Base-by-base conservation (phyloP, 1,140 invertebrate genomes). In the Cydia pomonella region DNA sequence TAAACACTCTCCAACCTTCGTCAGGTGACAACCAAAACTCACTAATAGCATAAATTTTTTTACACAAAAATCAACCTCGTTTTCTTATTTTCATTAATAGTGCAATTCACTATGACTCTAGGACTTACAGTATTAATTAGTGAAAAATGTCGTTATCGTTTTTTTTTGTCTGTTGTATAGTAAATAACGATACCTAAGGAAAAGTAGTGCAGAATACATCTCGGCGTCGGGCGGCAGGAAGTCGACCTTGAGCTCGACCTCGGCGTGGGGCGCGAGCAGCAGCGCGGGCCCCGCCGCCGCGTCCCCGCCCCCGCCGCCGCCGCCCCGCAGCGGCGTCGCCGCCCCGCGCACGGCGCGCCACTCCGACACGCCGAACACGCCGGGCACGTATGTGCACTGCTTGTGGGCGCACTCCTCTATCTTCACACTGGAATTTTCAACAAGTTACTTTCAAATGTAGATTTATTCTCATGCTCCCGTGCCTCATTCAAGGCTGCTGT, bases 101-200 rank as follows among this genome's bases (percentile, higher is more conserved):
- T n/a, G n/a, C n/a, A n/a, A n/a, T n/a, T n/a, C n/a, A n/a, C n/a
- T n/a, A n/a, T n/a, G n/a, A n/a, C n/a, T n/a, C n/a, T n/a, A n/a
- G n/a, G n/a, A n/a, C n/a, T n/a, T n/a, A n/a, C n/a, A n/a, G n/a
- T n/a, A n/a, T n/a, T n/a, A n/a, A n/a, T n/a, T n/a, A n/a, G n/a
- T n/a, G n/a, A n/a, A n/a, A n/a, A n/a, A n/a, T n/a, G n/a, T n/a
- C n/a, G n/a, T n/a, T n/a, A n/a, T n/a, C n/a, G n/a, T n/a, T n/a
- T n/a, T n/a, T n/a, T n/a, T n/a, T n/a, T n/a, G n/a, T n/a, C n/a
- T n/a, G n/a, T n/a, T n/a, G n/a, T n/a, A n/a, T n/a, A n/a, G n/a
- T n/a, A n/a, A n/a, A n/a, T n/a, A n/a, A n/a, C n/a, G n/a, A n/a
- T 7, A 88, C 86, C 87, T 80, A 16, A 90, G 76, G 73, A 83